A percentile compares a stretch with the other conserved stretches of the same genome.
phyloP scores from a whole-genome alignment of 2,113 vertebrate genomes.

The Phylloscopus trochiloides region DNA sequence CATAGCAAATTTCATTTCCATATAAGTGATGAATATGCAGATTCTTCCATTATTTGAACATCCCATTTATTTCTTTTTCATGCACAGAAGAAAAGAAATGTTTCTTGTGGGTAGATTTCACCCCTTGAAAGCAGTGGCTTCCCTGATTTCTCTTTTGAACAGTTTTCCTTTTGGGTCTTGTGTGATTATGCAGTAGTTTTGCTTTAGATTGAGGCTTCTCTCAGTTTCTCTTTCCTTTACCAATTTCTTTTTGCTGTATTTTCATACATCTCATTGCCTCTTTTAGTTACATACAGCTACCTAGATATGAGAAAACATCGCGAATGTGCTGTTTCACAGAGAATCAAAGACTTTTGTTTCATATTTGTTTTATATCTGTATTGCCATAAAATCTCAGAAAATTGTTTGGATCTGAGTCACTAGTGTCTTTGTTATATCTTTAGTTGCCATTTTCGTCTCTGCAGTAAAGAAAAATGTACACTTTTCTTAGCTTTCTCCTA shows the following conservation, averaged over 20 bases:
- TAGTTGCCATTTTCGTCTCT: background rate
- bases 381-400: background rate
- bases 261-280: background rate
- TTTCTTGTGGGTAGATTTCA: background rate
- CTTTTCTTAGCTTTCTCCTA: background rate
- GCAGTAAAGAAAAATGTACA: background rate
- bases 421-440: background rate
- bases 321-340: background rate
- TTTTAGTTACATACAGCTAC: background rate
- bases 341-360: background rate
- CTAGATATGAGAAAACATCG: background rate
- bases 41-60: constrained; percentile 40
- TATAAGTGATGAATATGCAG: constrained; percentile 64
- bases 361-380: background rate
- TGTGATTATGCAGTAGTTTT: background rate
- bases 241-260: background rate
- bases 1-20: constrained; percentile 69
- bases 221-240: background rate
- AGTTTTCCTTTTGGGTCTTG: background rate
- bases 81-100: background rate
- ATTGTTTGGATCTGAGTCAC: background rate
- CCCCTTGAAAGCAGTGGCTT: background rate
- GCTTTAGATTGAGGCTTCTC: background rate
- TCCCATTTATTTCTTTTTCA: constrained; percentile 53
- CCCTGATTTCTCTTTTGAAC: background rate